Conservation (phyloP, 2,888 invertebrate species). For the Lordiphosa fenestrarum region DNA sequence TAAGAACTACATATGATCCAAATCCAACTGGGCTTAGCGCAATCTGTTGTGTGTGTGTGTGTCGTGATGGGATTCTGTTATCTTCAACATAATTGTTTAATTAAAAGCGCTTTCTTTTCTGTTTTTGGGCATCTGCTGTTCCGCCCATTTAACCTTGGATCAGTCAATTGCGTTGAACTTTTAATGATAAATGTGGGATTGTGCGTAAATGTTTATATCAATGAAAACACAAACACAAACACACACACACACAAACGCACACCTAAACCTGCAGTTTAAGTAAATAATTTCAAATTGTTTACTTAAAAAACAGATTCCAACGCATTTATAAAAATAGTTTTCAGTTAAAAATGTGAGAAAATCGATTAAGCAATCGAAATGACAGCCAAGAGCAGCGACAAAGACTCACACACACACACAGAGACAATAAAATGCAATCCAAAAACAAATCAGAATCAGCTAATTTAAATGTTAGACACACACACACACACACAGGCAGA, state of each 20-base stretch:
- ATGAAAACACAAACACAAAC: constrained; percentile 5
- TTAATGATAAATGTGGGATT: constrained; percentile 46
- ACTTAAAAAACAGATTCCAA: constrained; percentile 20
- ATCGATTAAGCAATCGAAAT: constrained; percentile 51
- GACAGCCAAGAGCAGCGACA: constrained; percentile 50
- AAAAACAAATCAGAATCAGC: constrained; percentile 59
- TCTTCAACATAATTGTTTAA: constrained; percentile 23
- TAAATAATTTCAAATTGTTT: constrained; percentile 38
- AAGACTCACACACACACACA: constrained; percentile 14
- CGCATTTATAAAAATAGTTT: constrained; percentile 29
- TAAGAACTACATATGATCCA: background rate
- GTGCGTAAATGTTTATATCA: constrained; percentile 22
- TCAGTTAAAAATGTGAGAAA: constrained; percentile 19
- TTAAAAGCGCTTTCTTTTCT: constrained; percentile 55
- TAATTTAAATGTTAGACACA: constrained; percentile 64
- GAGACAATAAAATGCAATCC: constrained; percentile 43
- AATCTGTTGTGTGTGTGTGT: constrained; percentile 8
- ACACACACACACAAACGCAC: background rate
- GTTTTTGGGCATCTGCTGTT: constrained; percentile 28
- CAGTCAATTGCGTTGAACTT: constrained; percentile 63
- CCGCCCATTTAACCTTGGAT: constrained; percentile 60
- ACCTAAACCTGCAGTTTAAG: constrained; percentile 16
- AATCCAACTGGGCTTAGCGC: background rate
- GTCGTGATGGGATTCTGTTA: constrained; percentile 12
- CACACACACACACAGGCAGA: background rate